Base-by-base conservation (phyloP, 2,888 invertebrate genomes). In the Bombylius major region DNA sequence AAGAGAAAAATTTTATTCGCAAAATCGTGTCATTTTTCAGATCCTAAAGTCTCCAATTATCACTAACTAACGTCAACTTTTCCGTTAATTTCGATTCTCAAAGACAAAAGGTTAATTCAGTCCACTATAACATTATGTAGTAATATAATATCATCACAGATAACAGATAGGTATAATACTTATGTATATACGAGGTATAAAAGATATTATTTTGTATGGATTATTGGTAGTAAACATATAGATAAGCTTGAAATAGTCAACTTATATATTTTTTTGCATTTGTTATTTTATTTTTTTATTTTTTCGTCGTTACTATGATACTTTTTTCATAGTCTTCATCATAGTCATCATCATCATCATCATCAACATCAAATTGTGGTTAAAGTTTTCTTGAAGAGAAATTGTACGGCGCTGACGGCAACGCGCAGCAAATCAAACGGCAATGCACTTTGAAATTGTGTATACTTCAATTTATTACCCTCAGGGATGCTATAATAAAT, bases 51-150 rank as follows among this genome's bases (percentile, higher is more conserved):
- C 47, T 55, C 47, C 55, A 50, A 55, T 55, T 55, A 55, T 55
- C 55, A 55, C 55, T 55, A 55, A 55, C 55, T 55, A 50, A 55
- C 55, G 50, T 50, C 55, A 51, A 51, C 54, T 45, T 34, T 44
- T 50, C 36, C 47, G 31, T 51, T 55, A 55, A 55, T 55, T 55
- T 31, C 51, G 46, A 45, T n/a, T 45, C 14, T 4, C 11, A 46
- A 31, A 47, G 50, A 55, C 55, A 55, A 55, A 44, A 45, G n/a
- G 45, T 45, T 14, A 14, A 45, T 42, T 23, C 23, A 23, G 9
- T 36, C 6, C 9, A 36, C 9, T 36, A 36, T 36, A 36, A 36
- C 9, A 36, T 36, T 36, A 8, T 8, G 36, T 36, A 8, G 36
- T 36, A 36, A 8, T 36, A 36, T 9, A 36, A 36, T 36, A 36